A percentile compares a stretch with the other conserved stretches of the same genome.
phyloP scores from a whole-genome alignment of 2,113 vertebrate genomes.

The Grantiella picta region DNA sequence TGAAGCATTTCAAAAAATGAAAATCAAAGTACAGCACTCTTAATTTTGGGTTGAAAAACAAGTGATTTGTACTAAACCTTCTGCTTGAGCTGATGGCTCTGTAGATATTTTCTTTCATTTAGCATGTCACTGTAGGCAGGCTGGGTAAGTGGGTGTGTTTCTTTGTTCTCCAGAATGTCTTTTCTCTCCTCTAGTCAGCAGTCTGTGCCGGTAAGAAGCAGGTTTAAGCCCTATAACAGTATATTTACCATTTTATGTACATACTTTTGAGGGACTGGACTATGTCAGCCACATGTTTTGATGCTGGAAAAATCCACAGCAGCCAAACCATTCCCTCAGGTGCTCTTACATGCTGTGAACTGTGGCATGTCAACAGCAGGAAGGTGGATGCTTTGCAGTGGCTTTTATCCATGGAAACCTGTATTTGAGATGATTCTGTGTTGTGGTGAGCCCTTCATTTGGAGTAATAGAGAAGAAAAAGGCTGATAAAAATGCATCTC shows the following conservation, averaged over 20 bases:
- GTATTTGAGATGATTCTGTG: background rate
- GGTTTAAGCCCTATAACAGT: background rate
- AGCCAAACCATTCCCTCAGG: background rate
- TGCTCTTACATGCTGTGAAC: background rate
- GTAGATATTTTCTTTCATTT: background rate
- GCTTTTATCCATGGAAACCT: background rate
- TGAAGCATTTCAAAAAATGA: background rate
- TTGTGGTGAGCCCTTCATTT: background rate
- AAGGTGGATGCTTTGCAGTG: background rate
- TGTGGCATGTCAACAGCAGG: background rate
- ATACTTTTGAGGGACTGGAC: background rate
- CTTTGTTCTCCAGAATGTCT: background rate
- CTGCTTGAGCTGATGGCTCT: background rate
- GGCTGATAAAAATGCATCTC: background rate
- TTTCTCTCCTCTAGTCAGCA: background rate
- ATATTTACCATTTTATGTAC: background rate
- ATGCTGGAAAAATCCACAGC: background rate
- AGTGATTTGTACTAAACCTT: background rate
- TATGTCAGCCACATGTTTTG: background rate
- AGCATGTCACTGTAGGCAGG: background rate
- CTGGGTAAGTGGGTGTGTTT: background rate
- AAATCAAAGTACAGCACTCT: background rate
- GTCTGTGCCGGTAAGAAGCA: background rate
- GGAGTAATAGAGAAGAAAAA: background rate
- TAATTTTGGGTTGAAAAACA: background rate